Evolutionary conservation across 1,140 invertebrate genomes (phyloP).

Genomic region (Archivesica marissinica): DNA sequence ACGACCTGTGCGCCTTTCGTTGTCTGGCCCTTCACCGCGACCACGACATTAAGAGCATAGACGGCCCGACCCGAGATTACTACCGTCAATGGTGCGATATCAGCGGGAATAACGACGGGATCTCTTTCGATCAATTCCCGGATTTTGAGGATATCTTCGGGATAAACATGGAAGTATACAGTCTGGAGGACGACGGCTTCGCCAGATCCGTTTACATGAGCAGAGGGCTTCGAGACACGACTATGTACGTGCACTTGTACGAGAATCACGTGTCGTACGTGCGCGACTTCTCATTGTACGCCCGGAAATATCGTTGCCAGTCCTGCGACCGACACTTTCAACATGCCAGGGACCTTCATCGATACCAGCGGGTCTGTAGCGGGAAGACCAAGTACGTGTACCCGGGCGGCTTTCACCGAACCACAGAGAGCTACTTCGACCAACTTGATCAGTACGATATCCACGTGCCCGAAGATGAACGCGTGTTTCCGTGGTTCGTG

Average conservation of each 20-base stretch:
- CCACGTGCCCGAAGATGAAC: not conserved
- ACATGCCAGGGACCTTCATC: not conserved
- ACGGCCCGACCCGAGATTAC: not conserved
- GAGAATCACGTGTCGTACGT: slow-evolving; percentile 33
- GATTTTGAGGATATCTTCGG: too few species aligned
- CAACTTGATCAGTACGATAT: slow-evolving; percentile 21
- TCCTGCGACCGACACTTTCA: slow-evolving; percentile 13
- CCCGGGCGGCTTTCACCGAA: too few species aligned
- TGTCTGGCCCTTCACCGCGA: slow-evolving; percentile 24
- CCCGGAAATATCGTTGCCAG: slow-evolving; percentile 26
- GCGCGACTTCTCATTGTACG: not conserved
- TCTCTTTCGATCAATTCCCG: not conserved
- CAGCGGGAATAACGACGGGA: not conserved
- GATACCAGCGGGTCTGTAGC: not conserved
- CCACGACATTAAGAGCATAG: not conserved
- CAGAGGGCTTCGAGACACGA: too few species aligned
- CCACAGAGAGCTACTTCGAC: slow-evolving; percentile 10
- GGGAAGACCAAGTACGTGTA: too few species aligned
- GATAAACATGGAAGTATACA: too few species aligned
- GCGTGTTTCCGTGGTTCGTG: slow-evolving; percentile 5
- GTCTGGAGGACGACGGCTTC: slow-evolving; percentile 14
- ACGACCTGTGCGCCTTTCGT: slow-evolving; percentile 40
- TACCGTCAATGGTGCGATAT: not conserved
- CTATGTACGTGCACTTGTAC: slow-evolving; percentile 27
- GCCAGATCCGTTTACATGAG: not conserved